A percentile compares a stretch with the other conserved stretches of the same genome.
Evolutionary conservation across 2,888 invertebrate species (phyloP).

Genomic region (Pheosia gnoma): DNA sequence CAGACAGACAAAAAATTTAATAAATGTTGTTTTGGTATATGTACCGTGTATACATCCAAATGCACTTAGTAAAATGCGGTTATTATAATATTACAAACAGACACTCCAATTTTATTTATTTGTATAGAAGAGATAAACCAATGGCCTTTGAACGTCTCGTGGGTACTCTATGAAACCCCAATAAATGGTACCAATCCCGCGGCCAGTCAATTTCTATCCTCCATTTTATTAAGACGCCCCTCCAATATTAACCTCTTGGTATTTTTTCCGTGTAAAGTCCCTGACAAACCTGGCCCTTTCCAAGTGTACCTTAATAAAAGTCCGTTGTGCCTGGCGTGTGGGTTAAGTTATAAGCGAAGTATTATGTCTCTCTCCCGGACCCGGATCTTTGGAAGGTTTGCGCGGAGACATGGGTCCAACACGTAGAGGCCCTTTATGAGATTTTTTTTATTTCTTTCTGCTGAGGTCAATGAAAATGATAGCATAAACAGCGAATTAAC

Average conservation of each 20-base stretch:
- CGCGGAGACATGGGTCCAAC: too few species aligned
- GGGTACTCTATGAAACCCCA: slow-evolving; percentile 10
- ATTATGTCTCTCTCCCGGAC: too few species aligned
- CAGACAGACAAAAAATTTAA: too few species aligned
- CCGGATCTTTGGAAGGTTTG: too few species aligned
- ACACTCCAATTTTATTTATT: too few species aligned
- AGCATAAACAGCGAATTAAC: too few species aligned
- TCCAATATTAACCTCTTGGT: slow-evolving; percentile 25
- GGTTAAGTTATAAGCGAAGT: slow-evolving; percentile 17
- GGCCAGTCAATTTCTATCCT: slow-evolving; percentile 29
- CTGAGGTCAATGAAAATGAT: not conserved
- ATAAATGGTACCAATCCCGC: slow-evolving; percentile 26
- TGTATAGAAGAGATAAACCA: not conserved
- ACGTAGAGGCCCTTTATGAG: too few species aligned
- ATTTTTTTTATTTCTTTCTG: too few species aligned
- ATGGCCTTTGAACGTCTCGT: not conserved
- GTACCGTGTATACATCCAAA: too few species aligned
- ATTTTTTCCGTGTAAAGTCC: slow-evolving; percentile 28
- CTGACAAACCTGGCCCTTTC: slow-evolving; percentile 23
- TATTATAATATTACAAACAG: too few species aligned
- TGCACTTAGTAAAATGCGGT: too few species aligned
- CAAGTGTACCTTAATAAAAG: slow-evolving; percentile 36
- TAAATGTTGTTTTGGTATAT: too few species aligned
- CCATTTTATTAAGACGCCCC: slow-evolving; percentile 31
- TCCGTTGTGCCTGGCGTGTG: slow-evolving; percentile 7